Conservation (phyloP, 2,888 invertebrate genomes). For the Tenthredo amoena region DNA sequence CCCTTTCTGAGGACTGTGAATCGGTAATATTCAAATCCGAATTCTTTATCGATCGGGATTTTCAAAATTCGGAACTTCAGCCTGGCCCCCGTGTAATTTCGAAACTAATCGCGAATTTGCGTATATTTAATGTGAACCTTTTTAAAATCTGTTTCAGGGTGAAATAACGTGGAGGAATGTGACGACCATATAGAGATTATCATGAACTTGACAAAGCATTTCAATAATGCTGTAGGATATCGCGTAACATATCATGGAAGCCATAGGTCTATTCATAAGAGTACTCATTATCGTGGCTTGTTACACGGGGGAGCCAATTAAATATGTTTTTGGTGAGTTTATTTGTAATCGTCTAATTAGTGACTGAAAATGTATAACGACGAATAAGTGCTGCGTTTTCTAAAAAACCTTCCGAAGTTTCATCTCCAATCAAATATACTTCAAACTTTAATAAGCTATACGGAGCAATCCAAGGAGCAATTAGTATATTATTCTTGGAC, state of each 20-base stretch:
- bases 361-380: background rate
- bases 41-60: too few relatives aligned
- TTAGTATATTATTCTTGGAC: constrained; percentile 2
- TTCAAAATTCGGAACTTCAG: background rate
- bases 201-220: constrained; percentile 68
- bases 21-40: too few relatives aligned
- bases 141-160: constrained; percentile 11
- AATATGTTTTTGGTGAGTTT: constrained; percentile 71
- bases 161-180: constrained; percentile 57
- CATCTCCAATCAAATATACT: background rate
- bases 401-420: background rate
- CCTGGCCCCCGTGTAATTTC: background rate
- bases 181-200: constrained; percentile 65
- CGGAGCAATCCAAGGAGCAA: background rate
- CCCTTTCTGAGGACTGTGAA: too few relatives aligned
- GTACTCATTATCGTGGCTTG: constrained; percentile 68
- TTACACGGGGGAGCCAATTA: constrained; percentile 68
- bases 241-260: constrained; percentile 73
- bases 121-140: background rate
- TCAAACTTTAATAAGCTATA: background rate
- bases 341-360: constrained; percentile 36
- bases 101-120: background rate
- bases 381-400: background rate
- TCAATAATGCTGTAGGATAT: constrained; percentile 68
- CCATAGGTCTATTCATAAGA: constrained; percentile 70